phyloP scores from a whole-genome alignment of 2,113 vertebrate genomes.

The Anas platyrhynchos region DNA sequence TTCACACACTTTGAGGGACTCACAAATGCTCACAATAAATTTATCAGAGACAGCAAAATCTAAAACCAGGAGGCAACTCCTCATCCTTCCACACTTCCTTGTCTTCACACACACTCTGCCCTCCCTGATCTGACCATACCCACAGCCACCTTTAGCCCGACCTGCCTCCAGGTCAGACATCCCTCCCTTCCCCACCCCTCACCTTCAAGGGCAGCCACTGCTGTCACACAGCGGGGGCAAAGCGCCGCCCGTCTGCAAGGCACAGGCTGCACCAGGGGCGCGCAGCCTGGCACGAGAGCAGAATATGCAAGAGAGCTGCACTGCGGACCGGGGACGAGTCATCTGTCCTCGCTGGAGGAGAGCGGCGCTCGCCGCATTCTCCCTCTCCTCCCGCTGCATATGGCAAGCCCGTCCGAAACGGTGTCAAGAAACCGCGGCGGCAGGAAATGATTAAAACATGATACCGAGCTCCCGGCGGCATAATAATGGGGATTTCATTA shows the following conservation, averaged over 20 bases:
- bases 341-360: background rate
- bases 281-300: background rate
- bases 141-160: background rate
- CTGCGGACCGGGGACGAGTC: background rate
- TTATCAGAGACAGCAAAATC: fast-evolving
- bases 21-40: background rate
- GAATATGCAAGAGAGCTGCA: background rate
- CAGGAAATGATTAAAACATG: background rate
- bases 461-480: background rate
- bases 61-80: background rate
- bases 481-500: background rate
- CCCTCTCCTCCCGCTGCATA: background rate
- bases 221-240: background rate
- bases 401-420: background rate
- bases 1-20: background rate
- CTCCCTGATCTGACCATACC: background rate
- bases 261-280: background rate
- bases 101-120: fast-evolving
- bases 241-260: background rate
- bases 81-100: too few relatives aligned
- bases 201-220: background rate
- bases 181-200: background rate
- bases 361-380: background rate
- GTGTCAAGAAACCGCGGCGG: background rate
- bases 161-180: background rate